phyloP scores from a whole-genome alignment of 2,888 invertebrate species.

The Tenthredo distinguenda region DNA sequence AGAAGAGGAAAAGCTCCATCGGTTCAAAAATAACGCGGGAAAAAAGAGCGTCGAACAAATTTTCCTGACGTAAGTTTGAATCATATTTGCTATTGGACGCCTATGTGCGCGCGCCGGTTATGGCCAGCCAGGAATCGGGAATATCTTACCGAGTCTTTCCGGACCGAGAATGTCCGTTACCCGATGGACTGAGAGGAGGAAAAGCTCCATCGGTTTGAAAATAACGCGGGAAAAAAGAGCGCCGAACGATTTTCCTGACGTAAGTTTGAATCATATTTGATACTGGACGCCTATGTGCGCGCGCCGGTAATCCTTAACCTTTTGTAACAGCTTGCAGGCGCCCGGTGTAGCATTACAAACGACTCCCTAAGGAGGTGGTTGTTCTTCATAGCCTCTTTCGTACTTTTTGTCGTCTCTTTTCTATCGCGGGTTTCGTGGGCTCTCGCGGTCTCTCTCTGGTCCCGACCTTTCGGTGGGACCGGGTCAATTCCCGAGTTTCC shows the following conservation, averaged over 20 bases:
- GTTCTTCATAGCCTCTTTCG: constrained; percentile 4
- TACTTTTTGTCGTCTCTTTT: not conserved
- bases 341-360: constrained; percentile 55
- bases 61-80: not conserved
- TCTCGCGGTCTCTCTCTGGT: constrained; percentile 40
- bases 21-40: too few species aligned
- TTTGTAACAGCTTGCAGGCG: constrained; percentile 56
- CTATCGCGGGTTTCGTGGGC: not conserved
- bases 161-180: not conserved
- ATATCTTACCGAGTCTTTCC: not conserved
- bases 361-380: constrained; percentile 51
- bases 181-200: not conserved
- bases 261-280: not conserved
- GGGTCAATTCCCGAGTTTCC: constrained; percentile 55
- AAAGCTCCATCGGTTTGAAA: not conserved
- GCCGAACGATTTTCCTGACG: not conserved
- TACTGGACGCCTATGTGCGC: not conserved
- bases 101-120: too few species aligned
- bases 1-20: not conserved
- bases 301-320: constrained; percentile 43
- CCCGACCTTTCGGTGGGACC: not conserved
- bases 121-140: not conserved
- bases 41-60: not conserved
- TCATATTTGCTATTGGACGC: too few species aligned
- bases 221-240: not conserved